Evolutionary conservation across 2,888 invertebrate species (phyloP).

Genomic region (Baccha elongata): DNA sequence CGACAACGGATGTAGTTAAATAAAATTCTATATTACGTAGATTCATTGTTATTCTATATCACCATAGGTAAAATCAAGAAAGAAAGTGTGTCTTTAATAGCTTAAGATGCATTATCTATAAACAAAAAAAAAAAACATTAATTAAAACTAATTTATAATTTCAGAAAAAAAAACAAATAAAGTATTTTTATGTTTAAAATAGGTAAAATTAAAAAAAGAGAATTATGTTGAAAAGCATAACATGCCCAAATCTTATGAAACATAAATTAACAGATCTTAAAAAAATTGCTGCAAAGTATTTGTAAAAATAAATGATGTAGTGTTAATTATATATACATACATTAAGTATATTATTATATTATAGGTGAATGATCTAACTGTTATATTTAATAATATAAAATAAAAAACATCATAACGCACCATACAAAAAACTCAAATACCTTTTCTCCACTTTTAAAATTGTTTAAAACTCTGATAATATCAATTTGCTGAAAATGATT

Average conservation of each 20-base stretch:
- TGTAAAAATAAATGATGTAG: conserved; percentile 48
- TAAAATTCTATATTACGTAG: conserved; percentile 19
- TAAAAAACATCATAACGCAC: background rate
- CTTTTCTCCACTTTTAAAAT: too few species aligned
- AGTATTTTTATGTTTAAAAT: conserved; percentile 58
- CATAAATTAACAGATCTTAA: conserved; percentile 75
- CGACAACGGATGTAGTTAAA: background rate
- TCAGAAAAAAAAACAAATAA: conserved; percentile 12
- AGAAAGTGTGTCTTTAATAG: conserved; percentile 30
- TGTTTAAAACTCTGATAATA: background rate
- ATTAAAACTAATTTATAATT: conserved; percentile 42
- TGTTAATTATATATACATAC: conserved; percentile 66
- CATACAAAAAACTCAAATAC: background rate
- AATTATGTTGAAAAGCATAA: conserved; percentile 73
- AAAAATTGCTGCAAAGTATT: conserved; percentile 64
- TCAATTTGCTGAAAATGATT: conserved; percentile 29
- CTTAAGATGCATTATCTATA: conserved; percentile 27
- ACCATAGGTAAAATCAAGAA: conserved; percentile 6
- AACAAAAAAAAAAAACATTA: conserved; percentile 38
- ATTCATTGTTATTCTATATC: conserved; percentile 2
- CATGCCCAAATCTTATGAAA: conserved; percentile 82
- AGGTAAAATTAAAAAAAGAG: conserved; percentile 50
- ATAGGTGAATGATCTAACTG: conserved; percentile 44
- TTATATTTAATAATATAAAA: conserved; percentile 35
- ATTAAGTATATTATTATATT: conserved; percentile 11